Percentiles rank a stretch among this genome's conserved stretches.
phyloP scores from a whole-genome alignment of 2,888 invertebrate species.

The Drosophila demipolita region DNA sequence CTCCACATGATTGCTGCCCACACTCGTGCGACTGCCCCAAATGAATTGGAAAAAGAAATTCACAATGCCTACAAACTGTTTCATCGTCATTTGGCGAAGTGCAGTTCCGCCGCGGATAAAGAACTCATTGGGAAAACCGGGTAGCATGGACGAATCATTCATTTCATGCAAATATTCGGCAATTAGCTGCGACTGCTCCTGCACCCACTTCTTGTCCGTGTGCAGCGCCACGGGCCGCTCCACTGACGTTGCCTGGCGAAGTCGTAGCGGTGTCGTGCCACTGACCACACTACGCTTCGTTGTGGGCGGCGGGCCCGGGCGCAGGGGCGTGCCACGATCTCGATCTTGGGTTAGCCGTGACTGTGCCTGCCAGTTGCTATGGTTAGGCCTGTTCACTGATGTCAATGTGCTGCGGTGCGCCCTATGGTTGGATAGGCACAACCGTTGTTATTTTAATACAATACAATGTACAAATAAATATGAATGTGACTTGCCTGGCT shows the following conservation, averaged over 20 bases:
- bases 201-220: constrained; percentile 83
- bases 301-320: constrained; percentile 8
- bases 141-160: constrained; percentile 39
- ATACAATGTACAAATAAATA: background rate
- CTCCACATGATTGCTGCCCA: constrained; percentile 81
- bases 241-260: constrained; percentile 57
- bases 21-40: constrained; percentile 77
- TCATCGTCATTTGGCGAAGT: constrained; percentile 83
- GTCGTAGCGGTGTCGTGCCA: constrained; percentile 51
- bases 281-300: constrained; percentile 20
- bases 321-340: constrained; percentile 32
- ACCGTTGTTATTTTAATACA: background rate
- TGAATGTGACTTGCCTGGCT: constrained; percentile 59
- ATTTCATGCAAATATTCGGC: constrained; percentile 74
- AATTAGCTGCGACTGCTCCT: constrained; percentile 74
- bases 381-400: constrained; percentile 15
- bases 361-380: constrained; percentile 30
- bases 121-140: constrained; percentile 69
- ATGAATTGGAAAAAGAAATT: constrained; percentile 80
- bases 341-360: constrained; percentile 24
- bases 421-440: constrained; percentile 12
- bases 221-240: constrained; percentile 69
- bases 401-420: constrained; percentile 31
- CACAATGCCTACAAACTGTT: constrained; percentile 82
- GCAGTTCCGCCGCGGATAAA: constrained; percentile 62